phyloP scores from a whole-genome alignment of 2,113 vertebrate genomes.

The Cynopterus brachyotis region DNA sequence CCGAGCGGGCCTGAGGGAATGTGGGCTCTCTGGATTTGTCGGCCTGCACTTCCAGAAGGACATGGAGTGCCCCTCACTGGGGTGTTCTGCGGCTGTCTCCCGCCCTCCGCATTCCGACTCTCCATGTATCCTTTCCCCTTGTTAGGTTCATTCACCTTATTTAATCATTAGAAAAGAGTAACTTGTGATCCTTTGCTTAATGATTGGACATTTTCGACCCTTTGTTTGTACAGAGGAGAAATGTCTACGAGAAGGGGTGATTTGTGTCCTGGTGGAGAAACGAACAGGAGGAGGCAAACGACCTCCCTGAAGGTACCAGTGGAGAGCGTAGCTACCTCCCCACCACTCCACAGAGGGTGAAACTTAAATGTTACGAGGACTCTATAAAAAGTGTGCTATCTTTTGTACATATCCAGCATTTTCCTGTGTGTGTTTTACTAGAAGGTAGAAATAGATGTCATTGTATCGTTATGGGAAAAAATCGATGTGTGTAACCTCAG shows the following conservation, averaged over 20 bases:
- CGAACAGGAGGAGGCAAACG: neutral
- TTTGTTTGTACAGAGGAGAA: neutral
- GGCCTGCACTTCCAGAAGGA: neutral
- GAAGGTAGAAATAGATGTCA: neutral
- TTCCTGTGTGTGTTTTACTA: neutral
- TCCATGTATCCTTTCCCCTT: neutral
- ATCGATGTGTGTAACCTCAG: neutral
- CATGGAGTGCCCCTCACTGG: fast-evolving
- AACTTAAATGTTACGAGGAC: neutral
- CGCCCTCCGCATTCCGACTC: too few species aligned
- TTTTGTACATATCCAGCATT: neutral
- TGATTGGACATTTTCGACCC: neutral
- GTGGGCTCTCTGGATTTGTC: too few species aligned
- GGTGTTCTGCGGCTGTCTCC: fast-evolving
- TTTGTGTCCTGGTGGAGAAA: neutral
- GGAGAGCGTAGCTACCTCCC: neutral
- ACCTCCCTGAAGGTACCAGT: neutral
- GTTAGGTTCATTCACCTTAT: neutral
- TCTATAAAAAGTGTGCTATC: neutral
- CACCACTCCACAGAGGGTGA: neutral
- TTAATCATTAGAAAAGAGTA: neutral
- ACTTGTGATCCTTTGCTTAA: neutral
- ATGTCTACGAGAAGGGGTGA: neutral
- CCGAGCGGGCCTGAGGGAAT: neutral
- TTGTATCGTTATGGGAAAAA: neutral